Percentiles rank a stretch among this genome's conserved stretches.
Evolutionary conservation across 2,888 invertebrate genomes (phyloP).

Genomic region (Calliphora vomitoria): DNA sequence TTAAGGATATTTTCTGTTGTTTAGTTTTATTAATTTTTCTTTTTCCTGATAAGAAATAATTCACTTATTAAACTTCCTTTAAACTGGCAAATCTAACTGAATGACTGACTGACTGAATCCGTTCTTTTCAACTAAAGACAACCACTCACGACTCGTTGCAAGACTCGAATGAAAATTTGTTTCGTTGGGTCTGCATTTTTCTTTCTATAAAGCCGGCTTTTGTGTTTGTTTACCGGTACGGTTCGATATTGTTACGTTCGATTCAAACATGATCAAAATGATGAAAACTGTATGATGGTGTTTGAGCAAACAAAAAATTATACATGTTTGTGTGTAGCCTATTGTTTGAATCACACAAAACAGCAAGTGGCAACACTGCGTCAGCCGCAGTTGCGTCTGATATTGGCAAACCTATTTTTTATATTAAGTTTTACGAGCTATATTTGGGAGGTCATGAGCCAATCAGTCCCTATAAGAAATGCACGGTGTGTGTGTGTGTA

Average conservation of each 20-base stretch:
- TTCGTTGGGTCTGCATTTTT: slow-evolving; percentile 69
- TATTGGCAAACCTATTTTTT: no score
- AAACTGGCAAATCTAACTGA: slow-evolving; percentile 31
- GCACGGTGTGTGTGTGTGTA: no score
- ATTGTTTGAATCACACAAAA: no score
- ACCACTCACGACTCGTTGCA: slow-evolving; percentile 81
- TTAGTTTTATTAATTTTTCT: slow-evolving; percentile 20
- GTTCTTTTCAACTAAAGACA: slow-evolving; percentile 72
- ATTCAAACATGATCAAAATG: no score
- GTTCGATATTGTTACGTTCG: slow-evolving; percentile 37
- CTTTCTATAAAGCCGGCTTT: slow-evolving; percentile 71
- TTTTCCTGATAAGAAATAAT: slow-evolving; percentile 20
- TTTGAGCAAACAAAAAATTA: no score
- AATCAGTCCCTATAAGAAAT: no score
- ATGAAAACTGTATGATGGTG: no score
- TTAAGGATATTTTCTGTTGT: slow-evolving; percentile 29
- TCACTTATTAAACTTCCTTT: slow-evolving; percentile 37
- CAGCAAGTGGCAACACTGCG: no score
- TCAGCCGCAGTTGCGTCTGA: no score
- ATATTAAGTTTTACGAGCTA: no score
- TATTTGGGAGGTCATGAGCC: no score
- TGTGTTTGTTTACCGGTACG: slow-evolving; percentile 13
- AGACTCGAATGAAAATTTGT: slow-evolving; percentile 80
- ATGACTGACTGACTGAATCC: slow-evolving; percentile 47
- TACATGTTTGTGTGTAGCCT: no score